phyloP scores from a whole-genome alignment of 2,797 vertebrate genomes.

The Setipinna tenuifilis region DNA sequence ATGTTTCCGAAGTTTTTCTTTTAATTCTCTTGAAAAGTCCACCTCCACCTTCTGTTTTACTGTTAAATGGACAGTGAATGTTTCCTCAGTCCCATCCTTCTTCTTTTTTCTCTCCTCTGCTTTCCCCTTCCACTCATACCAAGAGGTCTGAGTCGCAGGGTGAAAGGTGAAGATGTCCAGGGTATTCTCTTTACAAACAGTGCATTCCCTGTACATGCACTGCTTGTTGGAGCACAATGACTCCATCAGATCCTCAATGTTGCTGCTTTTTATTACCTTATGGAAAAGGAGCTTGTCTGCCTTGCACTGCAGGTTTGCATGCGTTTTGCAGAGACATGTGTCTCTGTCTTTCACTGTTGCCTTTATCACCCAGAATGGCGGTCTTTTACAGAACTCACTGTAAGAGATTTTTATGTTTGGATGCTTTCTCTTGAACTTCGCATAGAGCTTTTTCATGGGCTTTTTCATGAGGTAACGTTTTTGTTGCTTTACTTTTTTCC shows the following conservation, averaged over 20 bases:
- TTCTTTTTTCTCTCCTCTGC: slow-evolving; percentile 11
- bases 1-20: slow-evolving; percentile 47
- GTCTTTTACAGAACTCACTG: slow-evolving; percentile 21
- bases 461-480: too few relatives aligned
- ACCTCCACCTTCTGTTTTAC: slow-evolving; percentile 22
- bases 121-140: slow-evolving; percentile 16
- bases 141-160: slow-evolving; percentile 28
- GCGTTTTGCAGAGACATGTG: slow-evolving; percentile 29
- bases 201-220: slow-evolving; percentile 33
- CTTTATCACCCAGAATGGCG: slow-evolving; percentile 35
- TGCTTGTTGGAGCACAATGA: slow-evolving; percentile 29
- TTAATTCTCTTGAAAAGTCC: slow-evolving; percentile 18
- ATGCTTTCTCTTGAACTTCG: too few relatives aligned
- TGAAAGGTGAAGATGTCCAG: slow-evolving; percentile 21
- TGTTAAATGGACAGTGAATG: slow-evolving; percentile 23
- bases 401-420: too few relatives aligned
- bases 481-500: too few relatives aligned
- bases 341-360: slow-evolving; percentile 32
- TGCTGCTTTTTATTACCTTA: slow-evolving; percentile 26
- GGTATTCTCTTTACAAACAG: slow-evolving; percentile 4
- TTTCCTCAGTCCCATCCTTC: slow-evolving; percentile 27
- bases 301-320: slow-evolving; percentile 34
- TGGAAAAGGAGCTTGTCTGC: slow-evolving; percentile 30
- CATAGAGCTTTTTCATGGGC: too few relatives aligned
- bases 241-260: slow-evolving; percentile 5